A percentile compares a stretch with the other conserved stretches of the same genome.
phyloP scores from a whole-genome alignment of 2,113 vertebrate genomes.

The Aplodontia rufa region DNA sequence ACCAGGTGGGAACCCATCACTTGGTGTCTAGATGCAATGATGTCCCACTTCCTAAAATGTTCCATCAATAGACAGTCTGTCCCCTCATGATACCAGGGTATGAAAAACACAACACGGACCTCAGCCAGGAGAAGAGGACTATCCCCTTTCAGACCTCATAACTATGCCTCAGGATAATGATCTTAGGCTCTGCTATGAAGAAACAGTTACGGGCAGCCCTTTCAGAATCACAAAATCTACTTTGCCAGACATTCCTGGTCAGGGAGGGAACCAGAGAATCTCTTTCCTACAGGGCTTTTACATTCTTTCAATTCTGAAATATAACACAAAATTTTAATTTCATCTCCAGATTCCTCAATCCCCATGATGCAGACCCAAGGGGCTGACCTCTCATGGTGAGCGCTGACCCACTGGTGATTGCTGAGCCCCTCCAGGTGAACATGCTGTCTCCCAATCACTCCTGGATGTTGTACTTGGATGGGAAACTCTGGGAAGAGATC shows the following conservation, averaged over 20 bases:
- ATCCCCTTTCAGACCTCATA: neutral
- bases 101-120: neutral
- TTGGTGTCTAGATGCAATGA: neutral
- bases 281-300: slow-evolving; percentile 72
- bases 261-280: slow-evolving; percentile 77
- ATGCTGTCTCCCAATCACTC: neutral
- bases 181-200: slow-evolving; percentile 74
- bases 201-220: slow-evolving; percentile 73
- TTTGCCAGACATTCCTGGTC: slow-evolving; percentile 83
- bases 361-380: neutral
- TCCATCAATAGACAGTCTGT: neutral
- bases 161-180: neutral
- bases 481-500: slow-evolving; percentile 47
- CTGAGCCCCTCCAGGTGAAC: neutral
- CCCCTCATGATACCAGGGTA: neutral
- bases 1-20: neutral
- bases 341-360: slow-evolving; percentile 59
- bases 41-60: neutral
- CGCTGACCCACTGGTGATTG: neutral
- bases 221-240: slow-evolving; percentile 74
- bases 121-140: neutral
- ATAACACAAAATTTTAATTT: slow-evolving; percentile 75
- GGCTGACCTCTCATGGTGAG: neutral
- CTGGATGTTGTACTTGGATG: slow-evolving; percentile 43
- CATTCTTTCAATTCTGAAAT: slow-evolving; percentile 74